These are phyloP conservation scores for Tautogolabrus adspersus DNA, from an alignment of 2,113 vertebrate species.

Conservation along the genomic window DNA sequence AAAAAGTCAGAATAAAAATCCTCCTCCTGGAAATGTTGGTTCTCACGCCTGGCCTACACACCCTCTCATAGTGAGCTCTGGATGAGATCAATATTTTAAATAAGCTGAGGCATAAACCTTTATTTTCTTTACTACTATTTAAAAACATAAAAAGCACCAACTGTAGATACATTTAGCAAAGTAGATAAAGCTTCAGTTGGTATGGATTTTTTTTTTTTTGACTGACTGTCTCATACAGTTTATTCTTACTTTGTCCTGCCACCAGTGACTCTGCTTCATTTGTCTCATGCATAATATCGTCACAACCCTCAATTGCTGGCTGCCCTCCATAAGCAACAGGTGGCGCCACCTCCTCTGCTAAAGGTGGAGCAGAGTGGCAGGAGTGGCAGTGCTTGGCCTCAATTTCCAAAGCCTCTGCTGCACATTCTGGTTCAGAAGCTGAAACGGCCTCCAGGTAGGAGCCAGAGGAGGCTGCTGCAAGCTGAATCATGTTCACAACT, in stretches of 20 bases:
- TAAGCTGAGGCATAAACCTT: not conserved
- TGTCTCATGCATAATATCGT: conserved; percentile 13
- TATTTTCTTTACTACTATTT: no score
- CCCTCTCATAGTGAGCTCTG: no score
- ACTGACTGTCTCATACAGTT: not conserved
- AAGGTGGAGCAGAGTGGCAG: conserved; percentile 48
- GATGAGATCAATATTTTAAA: no score
- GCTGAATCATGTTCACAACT: conserved; percentile 1
- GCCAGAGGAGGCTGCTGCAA: conserved; percentile 49
- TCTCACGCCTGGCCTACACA: no score
- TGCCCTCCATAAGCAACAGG: conserved; percentile 35
- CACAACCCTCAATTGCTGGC: conserved; percentile 4
- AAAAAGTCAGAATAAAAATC: no score
- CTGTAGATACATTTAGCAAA: not conserved
- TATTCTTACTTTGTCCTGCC: conserved; percentile 59
- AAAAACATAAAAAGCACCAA: no score
- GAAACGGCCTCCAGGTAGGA: conserved; percentile 33
- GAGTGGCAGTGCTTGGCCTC: conserved; percentile 42
- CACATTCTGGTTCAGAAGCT: conserved; percentile 35
- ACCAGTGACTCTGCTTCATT: conserved; percentile 12
- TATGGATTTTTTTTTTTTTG: no score
- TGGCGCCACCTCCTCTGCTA: conserved; percentile 32
- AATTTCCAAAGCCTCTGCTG: not conserved
- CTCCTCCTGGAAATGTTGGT: no score
- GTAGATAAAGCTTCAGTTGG: not conserved